Conservation (phyloP, 1,140 invertebrate species). For the Heliconius melpomene region DNA sequence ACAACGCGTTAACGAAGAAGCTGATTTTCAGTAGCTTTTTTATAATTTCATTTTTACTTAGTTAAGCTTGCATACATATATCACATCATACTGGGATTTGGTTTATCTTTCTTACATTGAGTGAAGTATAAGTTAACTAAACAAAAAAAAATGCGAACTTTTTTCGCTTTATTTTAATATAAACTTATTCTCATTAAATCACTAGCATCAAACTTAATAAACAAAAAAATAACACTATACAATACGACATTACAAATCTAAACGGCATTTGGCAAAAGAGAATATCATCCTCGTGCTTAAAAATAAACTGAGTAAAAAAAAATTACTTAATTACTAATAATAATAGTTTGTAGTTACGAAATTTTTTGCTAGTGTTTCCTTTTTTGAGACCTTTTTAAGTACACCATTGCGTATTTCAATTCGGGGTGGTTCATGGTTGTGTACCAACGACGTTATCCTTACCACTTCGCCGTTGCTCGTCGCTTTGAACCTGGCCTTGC, state of each 20-base stretch:
- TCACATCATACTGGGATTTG: too few species aligned
- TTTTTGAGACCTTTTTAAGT: slow-evolving; percentile 42
- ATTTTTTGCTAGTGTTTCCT: neutral
- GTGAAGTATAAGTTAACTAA: too few species aligned
- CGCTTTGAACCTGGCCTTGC: slow-evolving; percentile 56
- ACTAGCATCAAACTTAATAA: neutral
- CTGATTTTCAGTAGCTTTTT: too few species aligned
- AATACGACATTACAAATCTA: neutral
- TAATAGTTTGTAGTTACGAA: neutral
- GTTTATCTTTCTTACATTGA: too few species aligned
- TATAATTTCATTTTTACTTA: too few species aligned
- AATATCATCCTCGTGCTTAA: neutral
- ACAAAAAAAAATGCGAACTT: too few species aligned
- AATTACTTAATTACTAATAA: neutral
- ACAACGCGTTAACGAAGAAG: too few species aligned
- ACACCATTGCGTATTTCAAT: slow-evolving; percentile 47
- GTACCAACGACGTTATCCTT: slow-evolving; percentile 44
- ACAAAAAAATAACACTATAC: neutral
- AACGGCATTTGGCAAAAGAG: slow-evolving; percentile 2
- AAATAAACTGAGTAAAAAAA: neutral
- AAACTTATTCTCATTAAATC: too few species aligned
- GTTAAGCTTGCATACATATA: too few species aligned
- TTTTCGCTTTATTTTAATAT: too few species aligned
- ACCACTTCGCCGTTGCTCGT: slow-evolving; percentile 40
- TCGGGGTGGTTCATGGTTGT: slow-evolving; percentile 47